Conservation (phyloP, 2,797 vertebrate species). For the Lithobates pipiens region DNA sequence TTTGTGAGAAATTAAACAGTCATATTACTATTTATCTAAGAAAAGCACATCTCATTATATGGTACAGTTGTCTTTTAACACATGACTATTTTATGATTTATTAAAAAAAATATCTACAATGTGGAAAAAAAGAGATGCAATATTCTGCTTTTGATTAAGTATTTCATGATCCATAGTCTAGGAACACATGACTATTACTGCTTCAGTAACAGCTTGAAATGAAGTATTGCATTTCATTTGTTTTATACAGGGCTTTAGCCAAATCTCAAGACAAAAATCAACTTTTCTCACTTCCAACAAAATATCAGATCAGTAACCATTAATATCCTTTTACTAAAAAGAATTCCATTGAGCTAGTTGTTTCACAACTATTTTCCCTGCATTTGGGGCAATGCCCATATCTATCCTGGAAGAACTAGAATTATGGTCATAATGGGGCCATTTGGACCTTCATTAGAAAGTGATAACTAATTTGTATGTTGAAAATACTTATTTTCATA, state of each 20-base stretch:
- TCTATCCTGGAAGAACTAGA: no score
- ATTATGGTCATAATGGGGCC: no score
- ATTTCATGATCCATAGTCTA: constrained; percentile 9
- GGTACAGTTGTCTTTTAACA: background rate
- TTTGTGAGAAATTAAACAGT: background rate
- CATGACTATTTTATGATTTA: background rate
- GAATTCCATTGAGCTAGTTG: background rate
- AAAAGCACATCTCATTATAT: background rate
- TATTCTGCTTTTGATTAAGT: background rate
- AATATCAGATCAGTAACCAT: background rate
- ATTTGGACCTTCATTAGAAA: no score
- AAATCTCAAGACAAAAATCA: background rate
- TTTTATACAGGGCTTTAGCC: constrained; percentile 6
- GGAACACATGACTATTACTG: constrained; percentile 4
- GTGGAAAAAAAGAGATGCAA: background rate
- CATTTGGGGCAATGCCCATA: no score
- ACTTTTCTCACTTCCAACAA: constrained; percentile 11
- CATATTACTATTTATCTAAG: background rate
- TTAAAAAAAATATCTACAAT: constrained; percentile 8
- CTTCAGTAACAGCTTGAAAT: constrained; percentile 31
- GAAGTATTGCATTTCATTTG: constrained; percentile 4
- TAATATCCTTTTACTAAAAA: background rate
- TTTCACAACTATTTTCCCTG: background rate
- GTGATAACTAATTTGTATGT: no score
- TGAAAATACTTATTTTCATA: no score